Evolutionary conservation across 2,113 vertebrate genomes (phyloP), one percentile per base, ranked within the genome.

Genomic region (Hippocampus zosterae): DNA sequence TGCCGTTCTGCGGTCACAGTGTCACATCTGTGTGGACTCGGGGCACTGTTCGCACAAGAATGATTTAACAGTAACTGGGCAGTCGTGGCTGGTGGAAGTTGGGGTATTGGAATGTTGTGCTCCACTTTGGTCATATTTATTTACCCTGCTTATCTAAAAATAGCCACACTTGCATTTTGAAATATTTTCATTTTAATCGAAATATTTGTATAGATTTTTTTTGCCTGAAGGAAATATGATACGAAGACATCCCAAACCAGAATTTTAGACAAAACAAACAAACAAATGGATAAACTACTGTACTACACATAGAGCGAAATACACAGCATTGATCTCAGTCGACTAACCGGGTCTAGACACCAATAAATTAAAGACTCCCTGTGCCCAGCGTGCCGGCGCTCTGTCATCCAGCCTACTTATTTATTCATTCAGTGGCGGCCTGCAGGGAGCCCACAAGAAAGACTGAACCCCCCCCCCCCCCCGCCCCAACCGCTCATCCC

Each of bases 341-440:
- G 8, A 73, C 70, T 76, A 74, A 77, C 76, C 57, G 1, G 57
- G 67, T 61, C 72, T 37, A 53, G 27, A 68, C 73, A 74, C 71
- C 85, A 67, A 84, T 75, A 50, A 72, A 84, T 82, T 78, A 56
- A 80, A 77, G 74, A 33, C 42, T 13, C 62, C 41, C 27, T 50
- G 71, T 72, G 73, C 65, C 65, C 65, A 23, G 48, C 57, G 69
- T 56, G 68, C 33, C 56, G 37, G 19, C 71, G 41, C 69, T 75
- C 76, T 75, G 70, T 83, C 85, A 78, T 75, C 74, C 57, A 13
- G 56, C 66, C 78, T 78, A 23, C 83, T 90, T 76, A 83, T 70
- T 85, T 90, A 87, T 89, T 88, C 80, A 89, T 88, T 84, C 84
- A 0, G 66, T 81, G 76, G 79, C 72, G 79, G 77, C 78, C 53